Conservation (phyloP, 2,113 vertebrate genomes). For the Prionailurus viverrinus region DNA sequence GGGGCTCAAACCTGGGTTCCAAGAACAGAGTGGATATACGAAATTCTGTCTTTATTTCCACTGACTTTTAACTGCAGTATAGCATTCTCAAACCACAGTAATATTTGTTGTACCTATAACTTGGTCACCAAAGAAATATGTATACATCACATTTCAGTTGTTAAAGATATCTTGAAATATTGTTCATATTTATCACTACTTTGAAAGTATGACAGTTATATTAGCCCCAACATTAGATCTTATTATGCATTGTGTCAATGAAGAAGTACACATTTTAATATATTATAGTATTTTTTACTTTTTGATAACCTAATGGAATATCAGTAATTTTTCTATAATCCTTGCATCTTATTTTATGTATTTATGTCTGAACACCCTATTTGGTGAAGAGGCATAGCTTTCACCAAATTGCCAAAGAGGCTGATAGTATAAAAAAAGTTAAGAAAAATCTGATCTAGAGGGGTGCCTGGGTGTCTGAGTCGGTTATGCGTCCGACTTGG, state of each 20-base stretch:
- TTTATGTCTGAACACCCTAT: background rate
- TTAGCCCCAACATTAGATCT: background rate
- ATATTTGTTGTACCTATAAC: background rate
- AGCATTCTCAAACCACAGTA: background rate
- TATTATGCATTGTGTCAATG: background rate
- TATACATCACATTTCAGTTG: conserved; percentile 23
- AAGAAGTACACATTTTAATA: conserved; percentile 44
- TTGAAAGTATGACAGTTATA: conserved; percentile 13
- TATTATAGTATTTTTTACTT: background rate
- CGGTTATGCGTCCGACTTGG: no score
- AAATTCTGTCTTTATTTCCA: background rate
- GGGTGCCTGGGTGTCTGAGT: no score
- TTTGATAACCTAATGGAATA: background rate
- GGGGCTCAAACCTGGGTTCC: background rate
- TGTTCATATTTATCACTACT: background rate
- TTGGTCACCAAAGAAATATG: background rate
- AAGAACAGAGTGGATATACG: background rate
- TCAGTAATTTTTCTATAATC: background rate
- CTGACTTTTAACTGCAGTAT: background rate
- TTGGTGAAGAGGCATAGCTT: background rate
- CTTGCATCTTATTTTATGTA: background rate
- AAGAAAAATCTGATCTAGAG: background rate
- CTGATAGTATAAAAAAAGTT: background rate
- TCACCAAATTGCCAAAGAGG: conserved; percentile 2
- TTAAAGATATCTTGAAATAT: background rate